Evolutionary conservation across 2,888 invertebrate genomes (phyloP), one percentile per base, ranked within the genome.

Genomic region (Agapostemon virescens): DNA sequence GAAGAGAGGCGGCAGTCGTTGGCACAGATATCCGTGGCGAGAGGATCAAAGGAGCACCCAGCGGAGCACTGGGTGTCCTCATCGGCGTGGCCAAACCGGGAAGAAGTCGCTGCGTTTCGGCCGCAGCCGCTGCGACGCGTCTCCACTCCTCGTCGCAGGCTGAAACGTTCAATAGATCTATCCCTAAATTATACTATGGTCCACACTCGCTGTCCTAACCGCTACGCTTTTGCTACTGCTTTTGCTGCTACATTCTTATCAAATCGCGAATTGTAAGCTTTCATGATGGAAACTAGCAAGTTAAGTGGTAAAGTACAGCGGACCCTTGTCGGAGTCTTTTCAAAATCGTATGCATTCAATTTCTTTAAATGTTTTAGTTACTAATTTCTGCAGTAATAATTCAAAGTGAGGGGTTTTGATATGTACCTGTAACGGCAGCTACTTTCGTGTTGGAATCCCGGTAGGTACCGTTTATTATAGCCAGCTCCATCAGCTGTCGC

Each of bases 381-480:
- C 11, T 49, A n/a, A 49, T 49, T n/a, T n/a, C n/a, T 4, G 11
- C n/a, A 11, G 49, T 3, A 49, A 49, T 49, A n/a, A 49, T 49
- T 11, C 11, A 49, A 11, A 11, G n/a, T n/a, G n/a, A 45, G 20
- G 45, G 7, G 2, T 78, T 61, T 55, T 7, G 38, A 73, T 76
- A 84, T 84, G 92, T 94, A 97, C 97, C 97, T 95, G 97, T 96
- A 88, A 96, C 96, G 91, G 96, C 95, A 88, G 96, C 96, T 89
- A 97, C 97, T 94, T 98, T 98, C 89, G 97, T 95, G 93, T 97
- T 98, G 81, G 98, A 98, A 93, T 99, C 98, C 93, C 99, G 96
- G 95, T 99, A 99, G 75, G 99, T 99, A 93, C 99, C 99, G 93
- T 99, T 99, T 93, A 99, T 99, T 92, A 99, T 99, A 91, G 99